Conservation (phyloP, 2,888 invertebrate species). For the Linyphia triangularis region DNA sequence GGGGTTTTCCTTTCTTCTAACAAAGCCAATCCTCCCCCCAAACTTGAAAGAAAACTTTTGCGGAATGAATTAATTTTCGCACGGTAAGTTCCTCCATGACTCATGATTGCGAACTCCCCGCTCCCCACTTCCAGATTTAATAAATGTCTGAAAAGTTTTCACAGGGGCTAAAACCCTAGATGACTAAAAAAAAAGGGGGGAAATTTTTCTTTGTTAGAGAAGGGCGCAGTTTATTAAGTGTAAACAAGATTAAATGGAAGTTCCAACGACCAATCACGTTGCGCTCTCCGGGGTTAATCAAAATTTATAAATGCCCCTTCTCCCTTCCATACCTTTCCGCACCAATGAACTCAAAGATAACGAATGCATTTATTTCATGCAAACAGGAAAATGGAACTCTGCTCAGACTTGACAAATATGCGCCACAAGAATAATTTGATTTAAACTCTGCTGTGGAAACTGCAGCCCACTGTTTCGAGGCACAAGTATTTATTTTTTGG, state of each 20-base stretch:
- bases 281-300: slow-evolving; percentile 28
- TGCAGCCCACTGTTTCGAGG: not conserved
- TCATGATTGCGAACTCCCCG: slow-evolving; percentile 16
- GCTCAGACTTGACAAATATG: slow-evolving; percentile 27
- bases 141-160: slow-evolving; percentile 35
- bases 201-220: not conserved
- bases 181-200: not conserved
- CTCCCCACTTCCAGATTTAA: slow-evolving; percentile 29
- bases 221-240: slow-evolving; percentile 51
- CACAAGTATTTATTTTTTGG: no score
- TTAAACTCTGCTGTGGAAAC: slow-evolving; percentile 12
- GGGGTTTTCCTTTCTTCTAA: not conserved
- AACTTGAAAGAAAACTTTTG: slow-evolving; percentile 60
- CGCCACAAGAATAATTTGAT: slow-evolving; percentile 37
- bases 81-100: slow-evolving; percentile 43
- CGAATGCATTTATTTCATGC: slow-evolving; percentile 34
- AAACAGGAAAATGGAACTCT: not conserved
- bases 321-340: slow-evolving; percentile 2
- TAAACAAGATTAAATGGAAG: slow-evolving; percentile 56
- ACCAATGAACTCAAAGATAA: slow-evolving; percentile 3
- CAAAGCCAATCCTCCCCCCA: not conserved
- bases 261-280: slow-evolving; percentile 45
- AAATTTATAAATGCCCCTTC: slow-evolving; percentile 37
- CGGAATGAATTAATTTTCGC: slow-evolving; percentile 73
- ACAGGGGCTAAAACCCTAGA: slow-evolving; percentile 1